Percentiles rank a stretch among this genome's conserved stretches.
These are phyloP conservation scores for Drosophila birchii DNA, from an alignment of 2,888 invertebrate genomes.

Conservation along the genomic window DNA sequence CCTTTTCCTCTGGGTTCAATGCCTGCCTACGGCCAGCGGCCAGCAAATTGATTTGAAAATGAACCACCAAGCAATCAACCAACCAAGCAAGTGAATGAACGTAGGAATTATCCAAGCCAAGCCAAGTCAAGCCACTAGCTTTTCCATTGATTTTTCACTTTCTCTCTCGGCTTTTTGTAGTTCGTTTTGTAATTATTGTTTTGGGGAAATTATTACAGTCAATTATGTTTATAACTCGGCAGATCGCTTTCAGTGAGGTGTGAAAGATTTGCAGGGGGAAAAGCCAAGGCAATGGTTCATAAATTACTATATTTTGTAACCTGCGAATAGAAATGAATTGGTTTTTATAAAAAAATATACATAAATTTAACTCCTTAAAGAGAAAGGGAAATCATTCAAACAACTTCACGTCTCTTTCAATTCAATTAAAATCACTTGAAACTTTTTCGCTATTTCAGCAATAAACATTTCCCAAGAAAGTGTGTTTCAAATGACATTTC, in stretches of 20 bases:
- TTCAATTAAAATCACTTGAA: conserved; percentile 30
- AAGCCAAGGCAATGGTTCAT: conserved; percentile 3
- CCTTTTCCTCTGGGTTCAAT: conserved; percentile 58
- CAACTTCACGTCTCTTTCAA: not conserved
- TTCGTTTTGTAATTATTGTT: conserved; percentile 53
- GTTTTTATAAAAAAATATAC: not conserved
- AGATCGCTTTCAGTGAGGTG: conserved; percentile 26
- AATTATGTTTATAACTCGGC: conserved; percentile 59
- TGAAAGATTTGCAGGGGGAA: conserved; percentile 13
- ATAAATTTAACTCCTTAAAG: not conserved
- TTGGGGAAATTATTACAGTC: conserved; percentile 59
- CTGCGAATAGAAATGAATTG: not conserved
- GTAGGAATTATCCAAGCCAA: conserved; percentile 34
- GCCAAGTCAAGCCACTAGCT: conserved; percentile 22
- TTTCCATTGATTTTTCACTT: conserved; percentile 73
- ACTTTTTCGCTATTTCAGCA: conserved; percentile 35
- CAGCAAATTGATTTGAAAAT: conserved; percentile 59
- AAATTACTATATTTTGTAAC: conserved; percentile 8
- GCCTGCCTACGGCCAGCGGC: conserved; percentile 55
- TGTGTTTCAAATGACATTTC: conserved; percentile 23
- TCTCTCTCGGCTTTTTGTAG: conserved; percentile 47
- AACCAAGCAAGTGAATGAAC: conserved; percentile 35
- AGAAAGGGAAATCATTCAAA: not conserved
- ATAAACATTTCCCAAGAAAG: conserved; percentile 12
- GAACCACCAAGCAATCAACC: conserved; percentile 6